Evolutionary conservation across 2,888 invertebrate species (phyloP).

Genomic region (Metopia argyrocephala): DNA sequence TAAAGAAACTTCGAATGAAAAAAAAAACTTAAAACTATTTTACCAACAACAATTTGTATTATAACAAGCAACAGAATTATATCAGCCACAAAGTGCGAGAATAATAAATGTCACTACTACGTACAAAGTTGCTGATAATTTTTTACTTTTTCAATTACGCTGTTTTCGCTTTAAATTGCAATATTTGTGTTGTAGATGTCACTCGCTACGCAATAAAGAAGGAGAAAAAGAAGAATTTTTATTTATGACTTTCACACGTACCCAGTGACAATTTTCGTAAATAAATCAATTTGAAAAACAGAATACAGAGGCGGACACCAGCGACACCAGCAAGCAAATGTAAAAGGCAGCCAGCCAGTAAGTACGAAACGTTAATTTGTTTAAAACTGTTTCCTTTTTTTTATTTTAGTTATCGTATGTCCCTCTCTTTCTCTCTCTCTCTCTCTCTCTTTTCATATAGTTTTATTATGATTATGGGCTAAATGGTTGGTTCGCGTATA

Average conservation of each 20-base stretch:
- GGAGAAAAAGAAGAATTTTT: constrained; percentile 33
- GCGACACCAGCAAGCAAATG: background rate
- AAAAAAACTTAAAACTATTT: too few species aligned
- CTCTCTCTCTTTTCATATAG: too few species aligned
- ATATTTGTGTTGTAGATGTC: constrained; percentile 5
- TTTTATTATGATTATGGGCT: constrained; percentile 17
- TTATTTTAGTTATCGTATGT: too few species aligned
- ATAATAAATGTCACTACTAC: constrained; percentile 58
- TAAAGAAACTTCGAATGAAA: too few species aligned
- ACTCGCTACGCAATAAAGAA: constrained; percentile 25
- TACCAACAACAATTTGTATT: too few species aligned
- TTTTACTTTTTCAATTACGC: background rate
- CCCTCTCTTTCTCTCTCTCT: too few species aligned
- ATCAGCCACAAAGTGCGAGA: constrained; percentile 54
- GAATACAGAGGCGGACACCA: background rate
- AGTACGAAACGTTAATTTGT: constrained; percentile 56
- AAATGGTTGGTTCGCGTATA: constrained; percentile 6
- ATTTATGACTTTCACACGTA: constrained; percentile 64
- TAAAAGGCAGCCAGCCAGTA: constrained; percentile 1
- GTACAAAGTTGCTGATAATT: constrained; percentile 18
- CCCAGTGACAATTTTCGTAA: constrained; percentile 59
- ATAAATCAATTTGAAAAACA: constrained; percentile 60
- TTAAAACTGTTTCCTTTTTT: constrained; percentile 43
- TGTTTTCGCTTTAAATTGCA: constrained; percentile 24
- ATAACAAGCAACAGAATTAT: background rate